Conservation (phyloP, 2,888 invertebrate genomes). For the Flexamia atlantica region DNA sequence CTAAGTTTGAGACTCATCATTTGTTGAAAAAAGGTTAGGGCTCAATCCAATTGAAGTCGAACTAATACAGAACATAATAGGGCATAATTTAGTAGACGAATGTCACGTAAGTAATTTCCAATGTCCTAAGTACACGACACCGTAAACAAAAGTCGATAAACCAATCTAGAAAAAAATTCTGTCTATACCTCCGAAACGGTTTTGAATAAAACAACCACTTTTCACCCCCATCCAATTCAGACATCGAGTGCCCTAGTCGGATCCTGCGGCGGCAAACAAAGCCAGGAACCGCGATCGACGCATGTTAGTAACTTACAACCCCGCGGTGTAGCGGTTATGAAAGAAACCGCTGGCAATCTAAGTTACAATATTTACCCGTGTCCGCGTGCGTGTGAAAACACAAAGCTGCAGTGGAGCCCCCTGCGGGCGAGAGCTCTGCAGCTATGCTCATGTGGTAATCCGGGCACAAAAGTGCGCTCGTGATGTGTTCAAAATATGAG, state of each 20-base stretch:
- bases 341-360: neutral
- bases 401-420: neutral
- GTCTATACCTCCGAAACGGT: too few relatives aligned
- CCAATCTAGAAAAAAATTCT: too few relatives aligned
- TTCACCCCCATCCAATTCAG: neutral
- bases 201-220: neutral
- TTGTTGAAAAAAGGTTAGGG: too few relatives aligned
- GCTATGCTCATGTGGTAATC: conserved; percentile 3
- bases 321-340: neutral
- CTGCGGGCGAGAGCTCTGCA: too few relatives aligned
- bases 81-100: too few relatives aligned
- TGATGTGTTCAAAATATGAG: conserved; percentile 39
- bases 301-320: too few relatives aligned
- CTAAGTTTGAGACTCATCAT: too few relatives aligned
- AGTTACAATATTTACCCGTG: conserved; percentile 28
- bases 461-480: conserved; percentile 4
- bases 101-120: too few relatives aligned
- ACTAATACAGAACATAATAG: too few relatives aligned
- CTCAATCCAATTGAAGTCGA: too few relatives aligned
- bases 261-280: neutral
- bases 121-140: too few relatives aligned
- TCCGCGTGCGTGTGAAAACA: neutral
- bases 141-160: too few relatives aligned
- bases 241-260: neutral
- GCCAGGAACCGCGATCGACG: neutral